Conservation (phyloP, 2,113 vertebrate species). For the Riparia riparia region DNA sequence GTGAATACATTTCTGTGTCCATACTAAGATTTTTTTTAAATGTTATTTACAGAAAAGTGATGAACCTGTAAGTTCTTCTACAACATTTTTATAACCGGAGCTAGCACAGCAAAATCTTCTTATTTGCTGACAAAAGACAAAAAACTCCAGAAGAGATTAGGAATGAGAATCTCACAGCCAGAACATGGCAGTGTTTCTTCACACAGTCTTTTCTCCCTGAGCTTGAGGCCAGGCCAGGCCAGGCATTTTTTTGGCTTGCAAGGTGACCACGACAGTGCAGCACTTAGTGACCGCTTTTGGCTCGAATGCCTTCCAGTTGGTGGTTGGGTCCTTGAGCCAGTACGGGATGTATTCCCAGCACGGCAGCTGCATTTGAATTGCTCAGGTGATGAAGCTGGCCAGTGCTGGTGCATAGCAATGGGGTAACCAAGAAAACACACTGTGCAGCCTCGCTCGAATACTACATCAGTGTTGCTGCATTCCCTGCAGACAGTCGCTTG, state of each 20-base stretch:
- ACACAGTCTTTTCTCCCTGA: background rate
- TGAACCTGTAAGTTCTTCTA: background rate
- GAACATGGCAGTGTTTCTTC: background rate
- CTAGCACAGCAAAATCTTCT: background rate
- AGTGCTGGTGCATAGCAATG: background rate
- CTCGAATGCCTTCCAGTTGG: background rate
- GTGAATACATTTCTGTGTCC: background rate
- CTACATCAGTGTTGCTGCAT: background rate
- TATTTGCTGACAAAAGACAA: background rate
- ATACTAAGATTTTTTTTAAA: background rate
- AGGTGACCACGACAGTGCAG: background rate
- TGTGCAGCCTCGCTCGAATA: background rate
- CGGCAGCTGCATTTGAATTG: background rate
- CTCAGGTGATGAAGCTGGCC: background rate
- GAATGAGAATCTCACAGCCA: background rate
- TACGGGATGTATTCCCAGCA: background rate
- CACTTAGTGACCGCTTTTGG: background rate
- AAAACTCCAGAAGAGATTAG: background rate
- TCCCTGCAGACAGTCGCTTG: constrained; percentile 40
- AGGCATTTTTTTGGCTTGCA: background rate
- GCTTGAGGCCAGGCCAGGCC: background rate
- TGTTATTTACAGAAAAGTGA: background rate
- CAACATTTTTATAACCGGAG: background rate
- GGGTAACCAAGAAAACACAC: background rate
- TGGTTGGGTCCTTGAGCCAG: background rate